phyloP scores from a whole-genome alignment of 1,140 invertebrate genomes.

The Contarinia nasturtii region DNA sequence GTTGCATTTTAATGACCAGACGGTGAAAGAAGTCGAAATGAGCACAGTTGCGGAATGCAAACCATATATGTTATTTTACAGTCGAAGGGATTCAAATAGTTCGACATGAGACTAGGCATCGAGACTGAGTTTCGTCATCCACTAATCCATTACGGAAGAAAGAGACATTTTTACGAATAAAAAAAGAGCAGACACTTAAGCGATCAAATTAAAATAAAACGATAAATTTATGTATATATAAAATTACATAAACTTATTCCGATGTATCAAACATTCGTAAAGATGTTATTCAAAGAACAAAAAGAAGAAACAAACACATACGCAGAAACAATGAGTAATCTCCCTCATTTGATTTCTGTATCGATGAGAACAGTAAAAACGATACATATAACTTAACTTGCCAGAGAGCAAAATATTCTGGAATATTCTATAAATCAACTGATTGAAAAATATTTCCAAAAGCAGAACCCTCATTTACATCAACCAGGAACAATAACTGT shows the following conservation, averaged over 20 bases:
- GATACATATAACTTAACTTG: too few species aligned
- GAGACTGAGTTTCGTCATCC: neutral
- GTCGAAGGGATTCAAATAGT: slow-evolving; percentile 35
- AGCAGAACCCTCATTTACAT: too few species aligned
- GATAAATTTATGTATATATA: neutral
- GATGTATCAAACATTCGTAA: neutral
- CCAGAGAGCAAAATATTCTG: too few species aligned
- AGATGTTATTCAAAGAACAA: neutral
- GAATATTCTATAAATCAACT: too few species aligned
- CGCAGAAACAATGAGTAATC: neutral
- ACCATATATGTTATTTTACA: slow-evolving; percentile 75
- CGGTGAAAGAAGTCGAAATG: slow-evolving; percentile 50
- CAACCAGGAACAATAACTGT: too few species aligned
- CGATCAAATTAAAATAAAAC: neutral
- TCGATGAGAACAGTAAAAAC: too few species aligned
- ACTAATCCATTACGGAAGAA: neutral
- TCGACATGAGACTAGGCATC: slow-evolving; percentile 2
- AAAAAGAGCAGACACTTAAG: neutral
- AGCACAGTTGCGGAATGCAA: slow-evolving; percentile 57
- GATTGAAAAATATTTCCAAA: too few species aligned
- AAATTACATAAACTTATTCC: neutral
- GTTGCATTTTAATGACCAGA: slow-evolving; percentile 79
- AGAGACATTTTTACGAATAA: neutral
- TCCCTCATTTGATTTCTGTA: too few species aligned
- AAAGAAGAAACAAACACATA: neutral